Percentiles rank a stretch among this genome's conserved stretches.
Evolutionary conservation across 2,888 invertebrate species (phyloP).

Genomic region (Balanococcus diminutus): DNA sequence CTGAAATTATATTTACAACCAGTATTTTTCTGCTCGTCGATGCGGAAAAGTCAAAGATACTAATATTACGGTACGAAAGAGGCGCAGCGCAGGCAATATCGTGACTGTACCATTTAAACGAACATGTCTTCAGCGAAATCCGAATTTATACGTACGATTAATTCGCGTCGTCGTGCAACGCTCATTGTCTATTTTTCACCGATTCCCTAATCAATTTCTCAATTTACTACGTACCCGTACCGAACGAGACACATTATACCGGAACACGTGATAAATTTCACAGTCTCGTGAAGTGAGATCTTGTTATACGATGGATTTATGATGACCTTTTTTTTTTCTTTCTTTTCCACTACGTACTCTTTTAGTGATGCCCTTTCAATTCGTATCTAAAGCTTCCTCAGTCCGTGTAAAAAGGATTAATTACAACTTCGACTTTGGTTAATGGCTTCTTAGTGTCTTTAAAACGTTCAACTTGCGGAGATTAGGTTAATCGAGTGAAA

Average conservation of each 20-base stretch:
- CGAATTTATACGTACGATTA: conserved; percentile 27
- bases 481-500: not conserved
- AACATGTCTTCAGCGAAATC: conserved; percentile 27
- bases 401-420: not conserved
- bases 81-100: not conserved
- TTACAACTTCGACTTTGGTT: not conserved
- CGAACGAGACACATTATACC: not conserved
- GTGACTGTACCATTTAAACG: not conserved
- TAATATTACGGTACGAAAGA: not conserved
- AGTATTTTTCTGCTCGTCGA: not conserved
- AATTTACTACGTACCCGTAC: not conserved
- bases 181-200: conserved; percentile 31
- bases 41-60: conserved; percentile 1
- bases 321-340: not conserved
- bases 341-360: not conserved
- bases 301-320: conserved; percentile 5
- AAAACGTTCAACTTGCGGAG: not conserved
- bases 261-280: conserved; percentile 1
- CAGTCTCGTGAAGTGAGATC: not conserved
- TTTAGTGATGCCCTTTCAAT: not conserved
- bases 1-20: conserved; percentile 27
- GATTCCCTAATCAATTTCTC: conserved; percentile 26
- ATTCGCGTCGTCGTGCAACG: conserved; percentile 1
- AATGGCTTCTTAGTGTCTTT: not conserved
- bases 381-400: not conserved